Percentiles rank a stretch among this genome's conserved stretches.
phyloP scores from a whole-genome alignment of 1,140 invertebrate species.

The Drosophila asahinai region DNA sequence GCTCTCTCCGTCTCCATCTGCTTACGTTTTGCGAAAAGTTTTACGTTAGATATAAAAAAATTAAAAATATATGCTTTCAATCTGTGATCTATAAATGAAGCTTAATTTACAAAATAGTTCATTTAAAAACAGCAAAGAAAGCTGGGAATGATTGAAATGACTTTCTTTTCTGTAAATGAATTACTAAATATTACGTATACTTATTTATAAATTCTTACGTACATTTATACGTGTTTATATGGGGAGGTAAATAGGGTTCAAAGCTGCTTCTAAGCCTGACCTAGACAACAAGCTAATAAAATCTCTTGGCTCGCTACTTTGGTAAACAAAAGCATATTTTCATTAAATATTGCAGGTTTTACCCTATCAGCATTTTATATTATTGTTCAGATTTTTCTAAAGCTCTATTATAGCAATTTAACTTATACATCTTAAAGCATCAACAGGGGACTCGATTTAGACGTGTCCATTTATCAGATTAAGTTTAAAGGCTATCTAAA shows the following conservation, averaged over 20 bases:
- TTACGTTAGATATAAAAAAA: neutral
- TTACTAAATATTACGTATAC: neutral
- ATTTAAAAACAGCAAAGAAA: neutral
- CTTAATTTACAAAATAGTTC: neutral
- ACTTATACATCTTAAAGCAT: neutral
- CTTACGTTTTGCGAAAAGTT: slow-evolving; percentile 5
- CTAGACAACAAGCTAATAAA: slow-evolving; percentile 40
- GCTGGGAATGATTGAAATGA: too few relatives aligned
- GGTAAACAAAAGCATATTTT: neutral
- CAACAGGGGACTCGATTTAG: neutral
- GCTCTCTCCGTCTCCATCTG: slow-evolving; percentile 3
- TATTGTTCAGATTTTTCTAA: neutral
- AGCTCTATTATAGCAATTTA: neutral
- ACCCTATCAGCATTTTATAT: too few relatives aligned
- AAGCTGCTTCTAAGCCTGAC: slow-evolving; percentile 25
- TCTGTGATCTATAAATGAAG: neutral
- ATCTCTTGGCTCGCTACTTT: neutral
- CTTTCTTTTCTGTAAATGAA: neutral
- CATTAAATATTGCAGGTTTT: too few relatives aligned
- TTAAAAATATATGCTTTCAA: neutral
- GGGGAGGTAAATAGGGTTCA: neutral
- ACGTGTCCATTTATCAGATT: too few relatives aligned
- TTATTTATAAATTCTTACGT: too few relatives aligned
- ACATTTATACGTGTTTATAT: neutral
- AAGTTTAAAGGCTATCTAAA: too few relatives aligned